Evolutionary conservation across 2,888 invertebrate genomes (phyloP).

Genomic region (Cephus sareptanus): DNA sequence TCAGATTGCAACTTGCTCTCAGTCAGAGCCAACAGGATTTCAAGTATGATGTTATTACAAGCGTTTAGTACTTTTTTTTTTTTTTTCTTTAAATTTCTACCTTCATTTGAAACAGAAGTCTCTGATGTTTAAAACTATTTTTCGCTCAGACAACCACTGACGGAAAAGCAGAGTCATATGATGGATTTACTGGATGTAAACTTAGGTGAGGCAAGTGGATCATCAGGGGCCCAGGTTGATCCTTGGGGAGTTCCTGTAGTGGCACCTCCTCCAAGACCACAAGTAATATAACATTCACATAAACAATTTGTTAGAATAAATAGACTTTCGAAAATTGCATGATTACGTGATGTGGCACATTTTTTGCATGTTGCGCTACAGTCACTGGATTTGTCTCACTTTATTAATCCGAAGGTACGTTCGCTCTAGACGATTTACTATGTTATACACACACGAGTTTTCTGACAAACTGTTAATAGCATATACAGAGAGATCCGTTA

Average conservation of each 20-base stretch:
- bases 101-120: neutral
- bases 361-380: slow-evolving; percentile 36
- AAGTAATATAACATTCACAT: slow-evolving; percentile 62
- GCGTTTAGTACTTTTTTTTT: neutral
- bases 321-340: slow-evolving; percentile 1
- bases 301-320: neutral
- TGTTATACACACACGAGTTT: neutral
- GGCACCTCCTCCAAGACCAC: slow-evolving; percentile 70
- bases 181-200: slow-evolving; percentile 87
- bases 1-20: slow-evolving; percentile 93
- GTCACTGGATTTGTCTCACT: slow-evolving; percentile 60
- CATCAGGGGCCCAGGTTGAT: slow-evolving; percentile 70
- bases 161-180: slow-evolving; percentile 76
- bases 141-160: slow-evolving; percentile 54
- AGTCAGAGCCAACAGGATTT: slow-evolving; percentile 95
- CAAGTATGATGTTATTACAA: slow-evolving; percentile 70
- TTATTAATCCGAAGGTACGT: slow-evolving; percentile 48
- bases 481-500: neutral
- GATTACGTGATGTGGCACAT: slow-evolving; percentile 21
- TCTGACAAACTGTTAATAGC: neutral
- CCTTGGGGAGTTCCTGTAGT: slow-evolving; percentile 79
- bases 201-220: slow-evolving; percentile 73
- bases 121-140: neutral
- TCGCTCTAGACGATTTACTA: neutral
- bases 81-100: too few species aligned